Conservation (phyloP, 92 coral and sea anemone genomes). For the Phenganax stokvisi region DNA sequence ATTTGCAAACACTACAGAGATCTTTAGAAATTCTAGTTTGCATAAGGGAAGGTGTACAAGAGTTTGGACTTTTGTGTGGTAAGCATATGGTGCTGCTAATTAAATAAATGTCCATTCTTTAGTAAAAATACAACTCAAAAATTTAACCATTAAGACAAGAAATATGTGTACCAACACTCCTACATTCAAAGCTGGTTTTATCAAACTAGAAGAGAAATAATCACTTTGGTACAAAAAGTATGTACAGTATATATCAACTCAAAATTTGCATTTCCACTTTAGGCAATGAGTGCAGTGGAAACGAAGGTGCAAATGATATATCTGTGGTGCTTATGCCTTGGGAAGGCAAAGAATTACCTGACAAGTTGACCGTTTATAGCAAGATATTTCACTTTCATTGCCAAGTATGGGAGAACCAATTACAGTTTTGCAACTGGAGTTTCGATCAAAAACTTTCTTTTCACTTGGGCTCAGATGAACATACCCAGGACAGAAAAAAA, state of each 20-base stretch:
- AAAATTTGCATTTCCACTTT: not conserved
- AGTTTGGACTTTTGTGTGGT: not conserved
- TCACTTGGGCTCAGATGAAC: not conserved
- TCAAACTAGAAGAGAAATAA: no score
- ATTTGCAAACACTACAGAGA: not conserved
- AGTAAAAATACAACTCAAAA: not conserved
- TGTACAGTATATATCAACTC: no score
- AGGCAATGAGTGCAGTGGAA: not conserved
- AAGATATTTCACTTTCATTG: not conserved
- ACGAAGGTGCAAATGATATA: not conserved
- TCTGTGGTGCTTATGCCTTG: not conserved
- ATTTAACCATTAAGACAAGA: no score
- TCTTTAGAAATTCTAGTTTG: constrained; percentile 1
- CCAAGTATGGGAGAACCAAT: not conserved
- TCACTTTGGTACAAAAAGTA: no score
- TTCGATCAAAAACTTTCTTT: not conserved
- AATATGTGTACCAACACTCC: no score
- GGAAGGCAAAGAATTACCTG: not conserved
- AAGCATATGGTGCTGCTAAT: not conserved
- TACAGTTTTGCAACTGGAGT: not conserved
- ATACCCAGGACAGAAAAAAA: not conserved
- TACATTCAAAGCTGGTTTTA: no score
- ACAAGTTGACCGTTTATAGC: not conserved
- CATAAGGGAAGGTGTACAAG: not conserved
- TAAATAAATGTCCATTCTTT: not conserved